phyloP scores from a whole-genome alignment of 2,888 invertebrate genomes.

The Amiota minor region DNA sequence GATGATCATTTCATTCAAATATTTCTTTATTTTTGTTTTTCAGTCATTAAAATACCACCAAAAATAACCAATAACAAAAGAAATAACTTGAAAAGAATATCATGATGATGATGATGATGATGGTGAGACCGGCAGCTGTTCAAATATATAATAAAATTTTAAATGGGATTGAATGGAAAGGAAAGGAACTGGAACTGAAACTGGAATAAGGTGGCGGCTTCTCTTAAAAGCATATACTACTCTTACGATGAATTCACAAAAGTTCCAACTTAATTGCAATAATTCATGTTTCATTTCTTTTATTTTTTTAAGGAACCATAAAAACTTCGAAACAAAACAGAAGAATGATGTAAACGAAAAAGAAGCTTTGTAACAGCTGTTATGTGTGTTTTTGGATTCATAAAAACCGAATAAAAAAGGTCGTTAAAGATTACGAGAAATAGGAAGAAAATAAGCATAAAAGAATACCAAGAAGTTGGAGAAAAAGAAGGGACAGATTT shows the following conservation, averaged over 20 bases:
- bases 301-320: conserved; percentile 37
- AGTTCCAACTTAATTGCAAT: conserved; percentile 61
- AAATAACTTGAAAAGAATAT: no score
- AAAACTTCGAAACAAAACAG: conserved; percentile 31
- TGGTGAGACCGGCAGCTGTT: no score
- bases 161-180: no score
- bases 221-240: conserved; percentile 55
- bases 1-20: no score
- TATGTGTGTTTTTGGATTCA: background rate
- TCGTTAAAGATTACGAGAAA: background rate
- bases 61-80: no score
- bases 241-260: conserved; percentile 38
- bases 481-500: background rate
- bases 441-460: background rate
- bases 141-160: no score
- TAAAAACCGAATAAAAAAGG: background rate
- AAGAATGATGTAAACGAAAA: conserved; percentile 43
- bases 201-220: conserved; percentile 47
- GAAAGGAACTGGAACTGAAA: no score
- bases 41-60: no score
- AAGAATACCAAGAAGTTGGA: background rate
- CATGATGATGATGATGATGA: no score
- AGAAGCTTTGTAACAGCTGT: conserved; percentile 24
- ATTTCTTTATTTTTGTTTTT: no score
- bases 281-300: conserved; percentile 45